Evolutionary conservation across 23 tunicate species (phyloP).

Genomic region (Styela clava): DNA sequence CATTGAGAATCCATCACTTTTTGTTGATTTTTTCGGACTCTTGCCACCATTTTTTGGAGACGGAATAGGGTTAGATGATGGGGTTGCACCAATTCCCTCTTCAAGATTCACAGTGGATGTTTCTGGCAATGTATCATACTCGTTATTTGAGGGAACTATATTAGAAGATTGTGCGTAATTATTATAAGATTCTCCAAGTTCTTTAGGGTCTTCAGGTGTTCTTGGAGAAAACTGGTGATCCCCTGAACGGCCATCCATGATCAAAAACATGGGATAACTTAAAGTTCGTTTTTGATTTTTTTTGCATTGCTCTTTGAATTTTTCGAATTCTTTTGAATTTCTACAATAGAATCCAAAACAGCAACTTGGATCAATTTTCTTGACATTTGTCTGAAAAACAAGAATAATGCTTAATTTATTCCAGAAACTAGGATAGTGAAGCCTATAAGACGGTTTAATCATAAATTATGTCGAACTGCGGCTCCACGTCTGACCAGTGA

Average conservation of each 20-base stretch:
- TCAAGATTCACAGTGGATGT: not conserved
- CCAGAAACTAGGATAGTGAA: too few species aligned
- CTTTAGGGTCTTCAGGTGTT: slow-evolving; percentile 8
- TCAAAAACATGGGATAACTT: slow-evolving; percentile 54
- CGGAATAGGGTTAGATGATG: not conserved
- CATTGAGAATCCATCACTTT: not conserved
- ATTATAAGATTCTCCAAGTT: not conserved
- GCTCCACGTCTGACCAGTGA: too few species aligned
- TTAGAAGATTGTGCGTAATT: not conserved
- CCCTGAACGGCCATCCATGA: slow-evolving; percentile 48
- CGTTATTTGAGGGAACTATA: not conserved
- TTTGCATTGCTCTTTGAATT: slow-evolving; percentile 33
- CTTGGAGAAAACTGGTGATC: slow-evolving; percentile 33
- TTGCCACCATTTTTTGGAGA: not conserved
- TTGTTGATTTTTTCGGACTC: not conserved
- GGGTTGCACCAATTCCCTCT: not conserved
- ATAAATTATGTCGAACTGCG: too few species aligned
- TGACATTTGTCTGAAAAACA: slow-evolving; percentile 40
- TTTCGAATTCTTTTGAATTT: slow-evolving; percentile 49
- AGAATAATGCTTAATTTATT: not conserved
- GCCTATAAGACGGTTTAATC: too few species aligned
- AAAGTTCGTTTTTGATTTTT: slow-evolving; percentile 21
- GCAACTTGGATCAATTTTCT: slow-evolving; percentile 85
- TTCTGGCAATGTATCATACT: not conserved
- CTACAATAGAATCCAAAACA: slow-evolving; percentile 85